Evolutionary conservation across 2,797 vertebrate genomes (phyloP).

Genomic region (Gallinago stenura): DNA sequence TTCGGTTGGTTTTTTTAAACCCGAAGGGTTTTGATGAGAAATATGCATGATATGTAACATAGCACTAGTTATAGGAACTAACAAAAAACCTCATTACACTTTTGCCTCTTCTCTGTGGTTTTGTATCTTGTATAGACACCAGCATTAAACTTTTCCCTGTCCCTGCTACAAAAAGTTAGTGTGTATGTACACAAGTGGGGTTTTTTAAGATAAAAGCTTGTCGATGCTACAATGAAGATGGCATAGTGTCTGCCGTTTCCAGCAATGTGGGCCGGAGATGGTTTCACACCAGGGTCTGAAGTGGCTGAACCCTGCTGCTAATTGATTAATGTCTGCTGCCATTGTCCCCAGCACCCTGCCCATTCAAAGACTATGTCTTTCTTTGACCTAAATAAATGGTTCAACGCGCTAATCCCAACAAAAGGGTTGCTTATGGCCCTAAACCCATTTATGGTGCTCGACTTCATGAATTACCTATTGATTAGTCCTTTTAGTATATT

Average conservation of each 20-base stretch:
- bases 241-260: background rate
- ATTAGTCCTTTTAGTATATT: constrained; percentile 86
- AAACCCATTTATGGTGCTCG: constrained; percentile 81
- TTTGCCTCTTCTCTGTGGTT: background rate
- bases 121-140: background rate
- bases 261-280: constrained; percentile 46
- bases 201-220: constrained; percentile 26
- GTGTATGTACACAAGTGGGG: background rate
- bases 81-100: background rate
- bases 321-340: constrained; percentile 86
- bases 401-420: constrained; percentile 82
- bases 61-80: background rate
- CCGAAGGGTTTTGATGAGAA: background rate
- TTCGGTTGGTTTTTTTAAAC: background rate
- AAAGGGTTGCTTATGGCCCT: constrained; percentile 82
- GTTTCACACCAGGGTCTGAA: constrained; percentile 64
- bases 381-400: constrained; percentile 91
- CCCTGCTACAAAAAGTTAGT: background rate
- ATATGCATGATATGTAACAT: background rate
- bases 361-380: constrained; percentile 84
- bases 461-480: constrained; percentile 90
- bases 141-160: background rate
- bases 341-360: constrained; percentile 76
- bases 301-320: constrained; percentile 81
- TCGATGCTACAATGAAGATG: constrained; percentile 42